phyloP scores from a whole-genome alignment of 2,113 vertebrate genomes.

The Cebus imitator region DNA sequence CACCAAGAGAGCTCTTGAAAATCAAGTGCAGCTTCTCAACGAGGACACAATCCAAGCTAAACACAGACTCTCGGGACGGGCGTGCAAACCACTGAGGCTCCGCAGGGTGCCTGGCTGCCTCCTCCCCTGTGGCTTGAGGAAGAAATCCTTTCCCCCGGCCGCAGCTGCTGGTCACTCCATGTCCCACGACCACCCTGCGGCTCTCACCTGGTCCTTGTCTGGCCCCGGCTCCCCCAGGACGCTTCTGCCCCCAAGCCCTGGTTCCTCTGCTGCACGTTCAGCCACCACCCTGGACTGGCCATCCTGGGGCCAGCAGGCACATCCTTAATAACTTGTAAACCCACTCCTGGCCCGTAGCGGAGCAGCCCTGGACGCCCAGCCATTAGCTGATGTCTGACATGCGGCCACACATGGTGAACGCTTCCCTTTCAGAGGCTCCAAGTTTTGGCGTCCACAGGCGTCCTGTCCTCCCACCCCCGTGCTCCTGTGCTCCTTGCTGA shows the following conservation, averaged over 20 bases:
- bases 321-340: not conserved
- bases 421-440: not conserved
- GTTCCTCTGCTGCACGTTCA: not conserved
- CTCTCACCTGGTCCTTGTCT: not conserved
- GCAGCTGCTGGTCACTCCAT: not conserved
- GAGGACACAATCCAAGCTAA: accelerated
- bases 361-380: not conserved
- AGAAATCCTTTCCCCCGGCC: not conserved
- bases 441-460: accelerated
- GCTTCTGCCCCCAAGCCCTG: too few relatives aligned
- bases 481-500: not conserved
- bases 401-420: not conserved
- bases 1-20: not conserved
- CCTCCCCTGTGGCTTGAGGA: not conserved
- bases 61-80: not conserved
- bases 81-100: too few relatives aligned
- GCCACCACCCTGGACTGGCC: not conserved
- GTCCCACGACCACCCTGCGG: not conserved
- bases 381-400: accelerated
- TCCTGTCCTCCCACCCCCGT: not conserved
- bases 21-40: not conserved
- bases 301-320: not conserved
- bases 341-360: not conserved
- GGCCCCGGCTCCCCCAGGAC: not conserved
- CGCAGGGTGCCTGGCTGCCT: accelerated